Base-by-base conservation (phyloP, 1,140 invertebrate genomes). In the Bombus confusus region DNA sequence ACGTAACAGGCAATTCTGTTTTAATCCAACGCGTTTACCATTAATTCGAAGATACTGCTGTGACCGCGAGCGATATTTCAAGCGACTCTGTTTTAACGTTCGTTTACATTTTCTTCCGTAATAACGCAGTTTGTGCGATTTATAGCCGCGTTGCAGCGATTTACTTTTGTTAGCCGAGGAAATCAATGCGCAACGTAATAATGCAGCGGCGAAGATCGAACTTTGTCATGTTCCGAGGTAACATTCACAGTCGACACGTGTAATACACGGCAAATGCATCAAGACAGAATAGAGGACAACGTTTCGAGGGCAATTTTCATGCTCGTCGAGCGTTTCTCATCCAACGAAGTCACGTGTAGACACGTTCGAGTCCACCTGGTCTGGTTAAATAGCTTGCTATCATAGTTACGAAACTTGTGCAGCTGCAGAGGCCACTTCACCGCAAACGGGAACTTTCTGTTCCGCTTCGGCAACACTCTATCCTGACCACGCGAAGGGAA, bases 301-400 rank as follows among this genome's bases (percentile, higher is more conserved):
- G 62, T 66, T 66, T 66, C 62, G 62, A 31, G 62, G n/a, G n/a
- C 15, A 66, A 66, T 66, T 66, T 66, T 66, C 62, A 66, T 66
- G 62, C n/a, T 66, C n/a, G 62, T 66, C 62, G 62, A 31, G n/a
- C n/a, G n/a, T 66, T 66, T 66, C 62, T 31, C 62, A 15, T 13
- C n/a, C n/a, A 66, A 66, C 62, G 62, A 31, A n/a, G 62, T 66
- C 62, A n/a, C 62, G 15, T 66, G n/a, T 31, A 66, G 62, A 66
- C 62, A 66, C 62, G 62, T 66, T 66, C 62, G 62, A 66, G 62
- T 66, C 62, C 62, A 66, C 62, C 62, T 66, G 62, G 62, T 66
- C 62, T 66, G 62, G 62, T 66, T 66, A 66, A 66, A 66, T 66
- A 66, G 62, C 62, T n/a, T n/a, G 62, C 62, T 66, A 66, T 66